Evolutionary conservation across 1,140 invertebrate genomes (phyloP), one percentile per base, ranked within the genome.

Genomic region (Nasonia giraulti): DNA sequence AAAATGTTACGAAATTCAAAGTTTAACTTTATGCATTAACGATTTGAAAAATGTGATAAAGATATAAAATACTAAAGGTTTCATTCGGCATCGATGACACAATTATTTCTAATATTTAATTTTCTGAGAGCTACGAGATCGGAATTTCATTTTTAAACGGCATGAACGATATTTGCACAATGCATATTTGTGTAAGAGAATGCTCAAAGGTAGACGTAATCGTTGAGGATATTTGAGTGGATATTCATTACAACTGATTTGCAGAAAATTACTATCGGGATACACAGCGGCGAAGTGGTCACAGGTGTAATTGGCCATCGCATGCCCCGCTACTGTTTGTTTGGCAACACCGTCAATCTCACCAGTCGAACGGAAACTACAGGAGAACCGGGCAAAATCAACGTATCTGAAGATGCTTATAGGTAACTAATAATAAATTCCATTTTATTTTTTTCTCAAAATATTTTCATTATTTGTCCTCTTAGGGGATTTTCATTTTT

Each of bases 241-340:
- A 62, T 62, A n/a, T 62, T 62, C 17, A 62, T 62, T 62, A 62
- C 20, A 62, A 62, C 55, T 68, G 6, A 89, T 88, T 92, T 89
- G 80, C 92, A 98, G 97, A 95, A 96, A 95, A 97, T 99, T 82
- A 99, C 98, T 14, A 98, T 99, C 87, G 98, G 98, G 17, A 98
- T 99, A 85, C 98, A 99, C 91, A 97, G 97, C 17, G 98, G 98
- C 1, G 98, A 99, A 92, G 98, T 99, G 8, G 97, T 99, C 47
- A 99, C 98, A 1, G 98, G 98, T 20, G 98, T 99, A 3, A 99
- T 99, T 85, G 98, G 98, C 4, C 98, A 99, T 93, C 95, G 98
- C 80, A 98, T 99, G 97, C 98, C 98, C 0, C 95, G 98, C n/a
- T 99, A 99, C 91, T 99, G 98, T 93, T 94, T 99, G 2, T 99